Evolutionary conservation across 2,888 invertebrate species (phyloP), one percentile per base, ranked within the genome.

Genomic region (Drosophila colorata): DNA sequence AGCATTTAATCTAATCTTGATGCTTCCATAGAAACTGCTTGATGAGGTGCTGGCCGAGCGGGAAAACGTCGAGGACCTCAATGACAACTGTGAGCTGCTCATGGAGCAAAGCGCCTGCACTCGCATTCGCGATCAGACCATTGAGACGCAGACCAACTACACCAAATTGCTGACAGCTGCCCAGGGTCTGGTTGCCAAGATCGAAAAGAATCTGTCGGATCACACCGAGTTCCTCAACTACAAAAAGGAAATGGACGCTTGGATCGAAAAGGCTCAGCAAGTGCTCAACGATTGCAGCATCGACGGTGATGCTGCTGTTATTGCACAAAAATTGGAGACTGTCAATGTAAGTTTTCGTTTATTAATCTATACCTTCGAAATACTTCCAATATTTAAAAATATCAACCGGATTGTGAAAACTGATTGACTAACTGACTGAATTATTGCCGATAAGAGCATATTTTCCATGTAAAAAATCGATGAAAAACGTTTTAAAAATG

Each of bases 221-320:
- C 97, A 98, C 89, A 97, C 97, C 0, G 97, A 98, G 90, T 98
- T 98, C 91, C 93, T 97, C 7, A 97, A 97, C 84, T 96, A 97
- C 16, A 97, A 97, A 89, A 94, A 95, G 67, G 96, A 97, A 82
- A 94, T 98, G 80, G 95, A 96, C 74, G 94, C 95, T 65, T 98
- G 98, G 98, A 93, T 98, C 25, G 94, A 95, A 60, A 94, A 95
- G 37, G 96, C 97, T 28, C 96, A 96, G 79, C 96, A 96, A 31
- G 95, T 96, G 4, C 94, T 98, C 0, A 95, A 96, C 87, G 96
- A 96, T 74, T 98, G 97, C 80, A 94, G 95, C 61, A 96, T 96
- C 40, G 95, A 95, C 47, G 97, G 97, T 5, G 96, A 97, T 88
- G 94, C 96, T 74, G 94, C 94, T 3, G 94, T 95, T 59, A 95